phyloP scores from a whole-genome alignment of 2,888 invertebrate genomes.

The Sminthurides aquaticus region DNA sequence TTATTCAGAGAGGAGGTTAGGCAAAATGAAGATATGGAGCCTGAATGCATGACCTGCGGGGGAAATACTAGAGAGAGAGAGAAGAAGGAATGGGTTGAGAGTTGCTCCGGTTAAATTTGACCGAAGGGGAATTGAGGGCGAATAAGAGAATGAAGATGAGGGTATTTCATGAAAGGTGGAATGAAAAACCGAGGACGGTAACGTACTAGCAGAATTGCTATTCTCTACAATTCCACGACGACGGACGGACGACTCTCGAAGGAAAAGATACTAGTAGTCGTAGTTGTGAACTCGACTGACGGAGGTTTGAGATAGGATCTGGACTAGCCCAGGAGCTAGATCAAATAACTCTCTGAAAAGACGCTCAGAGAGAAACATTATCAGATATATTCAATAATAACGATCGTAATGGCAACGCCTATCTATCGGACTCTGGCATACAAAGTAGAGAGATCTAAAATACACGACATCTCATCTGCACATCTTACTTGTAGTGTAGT shows the following conservation, averaged over 20 bases:
- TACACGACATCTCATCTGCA: too few species aligned
- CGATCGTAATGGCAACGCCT: conserved; percentile 28
- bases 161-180: neutral
- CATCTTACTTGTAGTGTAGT: too few species aligned
- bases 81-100: neutral
- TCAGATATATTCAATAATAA: conserved; percentile 39
- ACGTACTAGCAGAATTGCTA: neutral
- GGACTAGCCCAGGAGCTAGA: conserved; percentile 39
- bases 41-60: neutral
- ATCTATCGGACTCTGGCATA: neutral
- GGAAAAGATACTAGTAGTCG: too few species aligned
- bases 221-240: conserved; percentile 3
- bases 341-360: conserved; percentile 40
- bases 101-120: neutral
- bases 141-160: neutral
- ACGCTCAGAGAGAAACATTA: conserved; percentile 30
- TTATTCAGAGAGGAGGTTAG: neutral
- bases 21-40: neutral
- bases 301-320: conserved; percentile 31
- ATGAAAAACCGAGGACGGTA: neutral
- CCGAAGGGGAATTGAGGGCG: neutral
- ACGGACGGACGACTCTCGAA: too few species aligned
- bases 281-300: neutral
- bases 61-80: neutral
- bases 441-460: too few species aligned